These are phyloP conservation scores for Eupristina koningsbergeri DNA, from an alignment of 1,140 invertebrate genomes.

Conservation along the genomic window DNA sequence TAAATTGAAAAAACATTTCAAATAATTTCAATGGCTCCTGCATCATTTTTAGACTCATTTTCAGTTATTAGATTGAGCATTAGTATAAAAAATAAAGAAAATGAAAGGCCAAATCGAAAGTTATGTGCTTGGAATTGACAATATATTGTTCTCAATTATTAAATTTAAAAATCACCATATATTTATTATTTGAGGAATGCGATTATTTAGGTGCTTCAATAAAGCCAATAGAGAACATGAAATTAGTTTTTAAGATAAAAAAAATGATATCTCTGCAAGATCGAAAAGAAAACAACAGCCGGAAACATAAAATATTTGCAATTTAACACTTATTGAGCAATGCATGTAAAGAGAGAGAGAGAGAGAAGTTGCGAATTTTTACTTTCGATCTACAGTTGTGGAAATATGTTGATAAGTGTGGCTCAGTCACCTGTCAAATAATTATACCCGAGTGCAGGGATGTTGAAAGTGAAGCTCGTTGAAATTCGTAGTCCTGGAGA, in stretches of 20 bases:
- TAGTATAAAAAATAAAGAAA: background rate
- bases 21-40: too few species aligned
- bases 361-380: background rate
- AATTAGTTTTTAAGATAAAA: background rate
- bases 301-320: too few species aligned
- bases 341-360: background rate
- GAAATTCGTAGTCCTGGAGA: background rate
- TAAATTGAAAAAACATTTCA: too few species aligned
- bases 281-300: background rate
- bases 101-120: background rate
- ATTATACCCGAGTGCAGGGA: background rate
- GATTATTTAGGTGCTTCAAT: background rate
- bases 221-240: background rate
- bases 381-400: background rate
- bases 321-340: too few species aligned
- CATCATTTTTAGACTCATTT: too few species aligned
- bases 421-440: constrained; percentile 40
- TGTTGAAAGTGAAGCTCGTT: too few species aligned
- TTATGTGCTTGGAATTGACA: background rate
- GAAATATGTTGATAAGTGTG: background rate
- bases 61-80: too few species aligned
- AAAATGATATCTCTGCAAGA: background rate
- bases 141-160: background rate
- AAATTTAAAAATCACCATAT: background rate
- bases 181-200: background rate